Base-by-base conservation (phyloP, 2,888 invertebrate species). In the Hypselothyrea guttata region DNA sequence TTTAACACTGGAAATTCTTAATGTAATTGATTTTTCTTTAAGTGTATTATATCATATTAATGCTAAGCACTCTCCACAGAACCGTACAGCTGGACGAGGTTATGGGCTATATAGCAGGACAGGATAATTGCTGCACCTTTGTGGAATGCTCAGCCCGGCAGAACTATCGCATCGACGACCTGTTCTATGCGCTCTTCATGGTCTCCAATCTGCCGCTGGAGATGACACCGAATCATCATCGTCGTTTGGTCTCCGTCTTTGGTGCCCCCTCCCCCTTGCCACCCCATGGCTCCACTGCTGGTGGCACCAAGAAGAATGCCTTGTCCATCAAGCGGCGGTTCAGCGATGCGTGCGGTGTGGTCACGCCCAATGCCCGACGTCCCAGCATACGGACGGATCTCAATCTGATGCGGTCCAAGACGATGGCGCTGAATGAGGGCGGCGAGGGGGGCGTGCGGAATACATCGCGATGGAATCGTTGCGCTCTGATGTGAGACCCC, bases 141-240 rank as follows among this genome's bases (percentile, higher is more conserved):
- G 92, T 96, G 13, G 96, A 96, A 87, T 94, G 94, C 16, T 96
- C 96, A 31, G 96, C 96, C 4, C 95, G 95, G 88, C 94, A 93
- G 85, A 95, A 96, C 89, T 91, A 92, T 68, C 93, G 94, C 84
- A 94, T 97, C 46, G 95, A 96, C 84, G 96, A 96, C 84, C 92
- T 96, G 11, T 97, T 96, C 90, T 94, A 95, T 88, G 94, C 95
- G 76, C 92, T 97, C 8, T 97, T 97, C 89, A 92, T 94, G 52
- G 93, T 95, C 42, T 95, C 96, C 22, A 95, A 95, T 87, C 90
- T 97, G 57, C 96, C 96, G 0, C 90, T 95, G 78, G 96, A 97
- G 91, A 97, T 97, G 96, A 95, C 96, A 13, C 95, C 95, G 0
- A 95, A 96, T 84, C 94, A 96, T 87, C 96, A 96, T 89, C 94